phyloP scores from a whole-genome alignment of 2,797 vertebrate species.

The Acanthornis magna region DNA sequence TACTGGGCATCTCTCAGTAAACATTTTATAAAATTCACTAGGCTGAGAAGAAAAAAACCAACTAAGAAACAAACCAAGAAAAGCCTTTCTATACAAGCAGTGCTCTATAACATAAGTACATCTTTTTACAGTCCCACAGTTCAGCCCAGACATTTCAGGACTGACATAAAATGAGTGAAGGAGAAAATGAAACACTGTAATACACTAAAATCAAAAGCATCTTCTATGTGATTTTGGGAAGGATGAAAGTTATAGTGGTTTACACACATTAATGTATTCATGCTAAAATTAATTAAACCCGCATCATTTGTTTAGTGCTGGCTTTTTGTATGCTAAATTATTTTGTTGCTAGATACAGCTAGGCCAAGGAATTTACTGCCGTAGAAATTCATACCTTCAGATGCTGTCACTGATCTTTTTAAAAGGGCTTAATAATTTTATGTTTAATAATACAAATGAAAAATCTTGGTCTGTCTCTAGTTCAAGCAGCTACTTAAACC shows the following conservation, averaged over 20 bases:
- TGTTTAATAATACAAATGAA: neutral
- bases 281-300: neutral
- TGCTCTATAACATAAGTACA: neutral
- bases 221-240: neutral
- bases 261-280: neutral
- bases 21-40: slow-evolving; percentile 13
- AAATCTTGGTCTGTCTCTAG: neutral
- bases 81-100: neutral
- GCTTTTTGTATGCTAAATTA: neutral
- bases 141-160: neutral
- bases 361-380: neutral
- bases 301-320: neutral
- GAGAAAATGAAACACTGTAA: neutral
- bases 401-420: neutral
- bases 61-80: neutral
- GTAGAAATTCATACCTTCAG: neutral
- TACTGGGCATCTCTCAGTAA: neutral
- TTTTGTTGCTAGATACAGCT: neutral
- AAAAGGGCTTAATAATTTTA: neutral
- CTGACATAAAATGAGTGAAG: neutral
- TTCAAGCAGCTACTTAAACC: neutral
- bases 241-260: neutral
- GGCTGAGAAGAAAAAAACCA: neutral
- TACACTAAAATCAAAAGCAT: neutral
- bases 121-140: neutral